These are phyloP conservation scores for Hecatera dysodea DNA, from an alignment of 2,888 invertebrate species.

Conservation along the genomic window DNA sequence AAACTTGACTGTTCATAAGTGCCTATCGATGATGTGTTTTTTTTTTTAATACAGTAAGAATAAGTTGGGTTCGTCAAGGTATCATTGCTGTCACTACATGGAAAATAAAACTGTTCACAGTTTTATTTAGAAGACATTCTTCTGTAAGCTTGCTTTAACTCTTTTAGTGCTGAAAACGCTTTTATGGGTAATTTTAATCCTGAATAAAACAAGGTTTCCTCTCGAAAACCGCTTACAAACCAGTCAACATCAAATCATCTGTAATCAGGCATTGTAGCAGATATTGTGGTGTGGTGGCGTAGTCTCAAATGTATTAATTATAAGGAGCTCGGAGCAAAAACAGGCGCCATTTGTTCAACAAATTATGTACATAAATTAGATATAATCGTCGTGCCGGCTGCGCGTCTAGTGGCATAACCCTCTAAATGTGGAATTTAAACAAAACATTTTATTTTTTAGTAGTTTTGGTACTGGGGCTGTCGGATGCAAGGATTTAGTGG, in stretches of 20 bases:
- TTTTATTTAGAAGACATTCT: too few species aligned
- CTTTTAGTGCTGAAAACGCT: background rate
- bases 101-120: background rate
- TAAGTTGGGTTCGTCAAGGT: too few species aligned
- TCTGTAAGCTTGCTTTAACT: background rate
- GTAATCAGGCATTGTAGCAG: slow-evolving; percentile 47
- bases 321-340: slow-evolving; percentile 68
- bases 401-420: slow-evolving; percentile 63
- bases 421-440: slow-evolving; percentile 64
- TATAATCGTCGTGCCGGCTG: slow-evolving; percentile 72
- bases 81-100: background rate
- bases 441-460: slow-evolving; percentile 59
- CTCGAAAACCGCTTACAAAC: background rate
- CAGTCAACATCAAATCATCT: slow-evolving; percentile 22
- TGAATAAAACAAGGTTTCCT: background rate
- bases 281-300: slow-evolving; percentile 51
- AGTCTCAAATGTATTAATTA: slow-evolving; percentile 70
- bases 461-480: slow-evolving; percentile 41
- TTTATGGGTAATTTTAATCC: background rate
- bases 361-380: slow-evolving; percentile 79
- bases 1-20: background rate
- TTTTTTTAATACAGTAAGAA: too few species aligned
- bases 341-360: slow-evolving; percentile 69
- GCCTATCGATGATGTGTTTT: too few species aligned
- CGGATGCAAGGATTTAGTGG: background rate